phyloP scores from a whole-genome alignment of 1,140 invertebrate species.

The Bombus ignitus region DNA sequence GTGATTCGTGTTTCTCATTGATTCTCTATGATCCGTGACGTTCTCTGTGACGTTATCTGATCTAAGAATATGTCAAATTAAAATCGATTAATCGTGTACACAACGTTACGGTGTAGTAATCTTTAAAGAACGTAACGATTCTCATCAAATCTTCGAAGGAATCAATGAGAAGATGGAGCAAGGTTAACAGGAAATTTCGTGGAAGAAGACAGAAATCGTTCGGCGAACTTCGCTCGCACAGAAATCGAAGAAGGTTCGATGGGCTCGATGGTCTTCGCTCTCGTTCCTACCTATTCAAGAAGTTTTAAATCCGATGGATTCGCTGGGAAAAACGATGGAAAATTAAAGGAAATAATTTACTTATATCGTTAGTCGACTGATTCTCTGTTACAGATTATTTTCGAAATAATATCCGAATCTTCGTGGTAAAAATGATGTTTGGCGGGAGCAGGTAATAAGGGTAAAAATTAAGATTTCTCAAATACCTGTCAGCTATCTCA shows the following conservation, averaged over 20 bases:
- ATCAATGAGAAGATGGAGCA: background rate
- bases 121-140: background rate
- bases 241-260: background rate
- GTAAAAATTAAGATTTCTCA: too few species aligned
- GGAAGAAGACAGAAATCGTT: background rate
- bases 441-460: too few species aligned
- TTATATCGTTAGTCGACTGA: background rate
- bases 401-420: too few species aligned
- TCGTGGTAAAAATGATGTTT: too few species aligned
- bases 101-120: background rate
- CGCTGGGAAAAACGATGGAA: background rate
- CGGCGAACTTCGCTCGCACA: slow-evolving; percentile 10
- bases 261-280: background rate
- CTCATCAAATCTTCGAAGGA: background rate
- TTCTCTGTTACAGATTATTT: background rate
- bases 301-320: background rate
- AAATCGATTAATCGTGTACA: slow-evolving; percentile 13
- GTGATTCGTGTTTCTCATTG: too few species aligned
- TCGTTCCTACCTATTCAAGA: background rate
- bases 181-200: slow-evolving; percentile 36
- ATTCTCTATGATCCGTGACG: background rate
- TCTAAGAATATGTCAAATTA: slow-evolving; percentile 2
- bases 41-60: background rate
- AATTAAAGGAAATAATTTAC: background rate
- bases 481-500: too few species aligned